These are phyloP conservation scores for Tetropium fuscum DNA, from an alignment of 2,888 invertebrate genomes.

Conservation along the genomic window DNA sequence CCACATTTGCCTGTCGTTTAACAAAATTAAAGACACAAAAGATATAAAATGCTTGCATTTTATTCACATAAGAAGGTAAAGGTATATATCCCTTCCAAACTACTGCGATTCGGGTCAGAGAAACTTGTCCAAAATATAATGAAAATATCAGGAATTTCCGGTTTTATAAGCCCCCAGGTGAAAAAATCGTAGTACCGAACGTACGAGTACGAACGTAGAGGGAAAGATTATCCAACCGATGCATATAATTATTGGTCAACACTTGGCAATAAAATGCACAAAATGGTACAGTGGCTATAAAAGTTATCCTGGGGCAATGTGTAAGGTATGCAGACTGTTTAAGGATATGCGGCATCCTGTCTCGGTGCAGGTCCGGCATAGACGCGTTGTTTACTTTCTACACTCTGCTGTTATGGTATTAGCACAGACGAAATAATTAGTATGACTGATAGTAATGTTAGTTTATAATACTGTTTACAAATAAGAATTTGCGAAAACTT, in stretches of 20 bases:
- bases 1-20: too few species aligned
- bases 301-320: constrained; percentile 13
- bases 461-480: too few species aligned
- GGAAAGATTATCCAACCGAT: constrained; percentile 6
- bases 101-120: too few species aligned
- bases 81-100: too few species aligned
- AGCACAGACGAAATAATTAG: too few species aligned
- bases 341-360: constrained; percentile 17
- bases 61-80: too few species aligned
- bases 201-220: neutral
- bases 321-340: constrained; percentile 22
- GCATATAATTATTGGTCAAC: constrained; percentile 22
- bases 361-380: constrained; percentile 15
- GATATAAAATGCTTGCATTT: too few species aligned
- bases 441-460: too few species aligned
- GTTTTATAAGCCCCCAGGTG: neutral
- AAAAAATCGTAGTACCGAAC: neutral
- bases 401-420: too few species aligned
- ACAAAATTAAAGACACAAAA: too few species aligned
- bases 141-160: constrained; percentile 12
- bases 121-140: constrained; percentile 5
- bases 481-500: too few species aligned
- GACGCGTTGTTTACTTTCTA: too few species aligned
- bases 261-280: constrained; percentile 10
- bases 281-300: constrained; percentile 17